Evolutionary conservation across 2,888 invertebrate genomes (phyloP), one percentile per base, ranked within the genome.

Genomic region (Polymixis lichenea): DNA sequence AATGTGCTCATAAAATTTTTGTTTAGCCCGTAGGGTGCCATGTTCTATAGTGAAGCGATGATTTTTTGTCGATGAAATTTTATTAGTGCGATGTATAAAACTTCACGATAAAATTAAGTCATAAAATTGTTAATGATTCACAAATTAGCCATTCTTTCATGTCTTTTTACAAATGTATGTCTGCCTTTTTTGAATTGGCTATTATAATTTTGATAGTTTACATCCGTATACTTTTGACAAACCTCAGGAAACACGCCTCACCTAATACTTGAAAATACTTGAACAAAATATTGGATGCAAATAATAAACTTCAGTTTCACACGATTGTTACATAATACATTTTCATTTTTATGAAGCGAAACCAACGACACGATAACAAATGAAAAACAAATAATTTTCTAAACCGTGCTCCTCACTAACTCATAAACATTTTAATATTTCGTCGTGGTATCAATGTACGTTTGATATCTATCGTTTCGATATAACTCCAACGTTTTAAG

Each of bases 401-500:
- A 25, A 53, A 67, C 55, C 68, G 56, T n/a, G 86, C 74, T 82
- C 91, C 74, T 89, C 90, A 91, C 91, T 92, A 92, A 87, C 82
- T 85, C 88, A 90, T 90, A 90, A 90, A 90, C 86, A 90, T 91
- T 91, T 89, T 89, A 80, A 90, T 92, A 92, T 92, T 90, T 90
- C 87, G 89, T 91, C 90, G 90, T 92, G 90, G 90, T 92, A 91
- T 91, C 90, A 91, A 91, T 90, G 90, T 91, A 89, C 88, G 89
- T 90, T 94, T 93, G 94, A 94, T 95, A 92, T 93, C 93, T 92
- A 95, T 95, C 94, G 92, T 90, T 90, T 92, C 87, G 87, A 88
- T 93, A 93, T 92, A 94, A 93, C 91, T 93, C 88, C 89, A 91
- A 91, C 91, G 90, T 93, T 95, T 94, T 94, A 93, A 93, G 93